Evolutionary conservation across 1,140 invertebrate genomes (phyloP).

Genomic region (Tetramorium parvispinum): DNA sequence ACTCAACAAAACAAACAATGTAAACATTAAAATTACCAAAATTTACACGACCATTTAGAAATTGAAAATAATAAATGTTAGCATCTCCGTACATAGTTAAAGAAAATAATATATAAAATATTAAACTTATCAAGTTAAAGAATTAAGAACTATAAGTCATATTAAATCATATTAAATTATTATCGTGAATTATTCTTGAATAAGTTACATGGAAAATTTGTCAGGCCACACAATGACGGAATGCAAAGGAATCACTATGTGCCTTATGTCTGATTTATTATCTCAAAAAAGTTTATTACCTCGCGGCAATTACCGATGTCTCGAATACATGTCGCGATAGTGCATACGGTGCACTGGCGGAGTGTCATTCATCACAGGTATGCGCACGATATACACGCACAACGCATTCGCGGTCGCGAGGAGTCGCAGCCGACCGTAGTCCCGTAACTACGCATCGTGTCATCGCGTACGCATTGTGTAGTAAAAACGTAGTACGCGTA

Average conservation of each 20-base stretch:
- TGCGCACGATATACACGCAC: constrained; percentile 6
- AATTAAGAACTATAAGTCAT: too few species aligned
- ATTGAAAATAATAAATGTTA: background rate
- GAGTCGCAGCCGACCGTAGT: constrained; percentile 45
- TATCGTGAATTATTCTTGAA: background rate
- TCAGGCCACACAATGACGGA: background rate
- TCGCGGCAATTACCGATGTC: background rate
- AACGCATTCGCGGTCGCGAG: constrained; percentile 69
- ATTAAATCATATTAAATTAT: background rate
- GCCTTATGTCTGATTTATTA: background rate
- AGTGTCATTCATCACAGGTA: constrained; percentile 15
- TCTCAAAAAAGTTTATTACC: background rate
- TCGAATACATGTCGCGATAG: background rate
- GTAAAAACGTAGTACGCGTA: constrained; percentile 68
- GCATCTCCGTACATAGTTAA: background rate
- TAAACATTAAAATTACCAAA: background rate
- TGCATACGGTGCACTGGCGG: constrained; percentile 2
- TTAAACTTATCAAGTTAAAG: too few species aligned
- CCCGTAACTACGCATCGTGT: constrained; percentile 56
- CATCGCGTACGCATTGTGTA: constrained; percentile 58
- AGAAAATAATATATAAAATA: background rate
- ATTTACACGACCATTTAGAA: background rate
- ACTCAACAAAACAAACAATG: background rate
- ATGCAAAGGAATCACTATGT: background rate
- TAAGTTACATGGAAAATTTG: background rate